Base-by-base conservation (phyloP, 2,797 vertebrate genomes). In the Sciaenops ocellatus region DNA sequence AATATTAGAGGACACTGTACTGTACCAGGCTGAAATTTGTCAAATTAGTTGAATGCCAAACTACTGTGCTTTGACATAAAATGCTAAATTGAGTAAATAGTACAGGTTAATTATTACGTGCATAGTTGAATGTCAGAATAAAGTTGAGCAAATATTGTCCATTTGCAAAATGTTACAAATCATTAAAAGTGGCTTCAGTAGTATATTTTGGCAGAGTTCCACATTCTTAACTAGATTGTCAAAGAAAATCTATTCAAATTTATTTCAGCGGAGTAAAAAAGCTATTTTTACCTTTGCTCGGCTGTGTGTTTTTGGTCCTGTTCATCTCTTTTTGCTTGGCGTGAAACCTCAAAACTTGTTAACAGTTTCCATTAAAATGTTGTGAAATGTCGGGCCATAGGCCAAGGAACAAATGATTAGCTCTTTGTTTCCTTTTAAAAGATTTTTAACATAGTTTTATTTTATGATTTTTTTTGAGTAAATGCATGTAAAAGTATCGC, bases 281-380 rank as follows among this genome's bases (percentile, higher is more conserved):
- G 28, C 5, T 2, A 20, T 30, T 52, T 61, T 46, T 62, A 52
- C 18, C 26, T 60, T 4, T 61, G 24, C 55, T n/a, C 47, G 4
- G 62, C 26, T 28, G 47, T 51, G 47, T 51, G 38, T 50, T 79
- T 78, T 73, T 13, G 17, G 2, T 68, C 30, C 26, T 60, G 24
- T 76, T 70, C 54, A 12, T 55, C n/a, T 52, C 11, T 69, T 47
- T 41, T 47, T 41, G 15, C 61, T 67, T 69, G 68, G 62, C 69
- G 48, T 26, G 17, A 69, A 69, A 64, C 12, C 17, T 55, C 22
- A 9, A 68, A 73, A 64, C 8, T n/a, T 65, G 9, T 72, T 12
- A 57, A 83, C 38, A 55, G 42, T 69, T 79, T 85, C 41, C 26
- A 69, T 74, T 77, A 55, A 55, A 79, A 74, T 61, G 56, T 65